Evolutionary conservation across 1,140 invertebrate genomes (phyloP).

Genomic region (Lamellibrachia luymesi): DNA sequence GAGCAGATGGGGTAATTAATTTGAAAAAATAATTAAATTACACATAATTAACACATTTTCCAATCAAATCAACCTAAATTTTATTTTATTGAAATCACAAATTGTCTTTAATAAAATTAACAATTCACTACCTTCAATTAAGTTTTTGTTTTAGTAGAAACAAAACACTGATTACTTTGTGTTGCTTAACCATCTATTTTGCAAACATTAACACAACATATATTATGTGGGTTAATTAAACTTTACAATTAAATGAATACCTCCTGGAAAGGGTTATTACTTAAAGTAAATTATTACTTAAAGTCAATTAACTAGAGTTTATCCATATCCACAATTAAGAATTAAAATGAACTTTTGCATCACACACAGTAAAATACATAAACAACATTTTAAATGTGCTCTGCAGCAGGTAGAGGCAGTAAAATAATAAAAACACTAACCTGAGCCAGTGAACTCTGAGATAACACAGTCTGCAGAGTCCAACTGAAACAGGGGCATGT

Average conservation of each 20-base stretch:
- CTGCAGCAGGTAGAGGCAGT: no score
- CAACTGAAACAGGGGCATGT: neutral
- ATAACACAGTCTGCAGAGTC: neutral
- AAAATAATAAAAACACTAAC: neutral
- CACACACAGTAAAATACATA: no score
- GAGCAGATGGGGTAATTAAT: no score
- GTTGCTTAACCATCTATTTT: neutral
- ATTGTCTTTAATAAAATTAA: neutral
- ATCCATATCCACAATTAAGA: neutral
- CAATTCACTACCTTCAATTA: neutral
- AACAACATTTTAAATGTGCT: no score
- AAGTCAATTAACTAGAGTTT: neutral
- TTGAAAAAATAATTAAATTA: no score
- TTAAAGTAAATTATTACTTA: neutral
- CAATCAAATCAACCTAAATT: neutral
- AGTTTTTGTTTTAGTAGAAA: neutral
- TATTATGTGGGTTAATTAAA: neutral
- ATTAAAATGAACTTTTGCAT: neutral
- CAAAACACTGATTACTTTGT: no score
- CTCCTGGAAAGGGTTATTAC: no score
- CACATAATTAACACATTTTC: no score
- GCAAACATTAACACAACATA: neutral
- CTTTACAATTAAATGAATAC: neutral
- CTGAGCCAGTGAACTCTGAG: neutral
- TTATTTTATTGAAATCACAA: neutral